Evolutionary conservation across 2,113 vertebrate species (phyloP).

Genomic region (Baryphthengus martii): DNA sequence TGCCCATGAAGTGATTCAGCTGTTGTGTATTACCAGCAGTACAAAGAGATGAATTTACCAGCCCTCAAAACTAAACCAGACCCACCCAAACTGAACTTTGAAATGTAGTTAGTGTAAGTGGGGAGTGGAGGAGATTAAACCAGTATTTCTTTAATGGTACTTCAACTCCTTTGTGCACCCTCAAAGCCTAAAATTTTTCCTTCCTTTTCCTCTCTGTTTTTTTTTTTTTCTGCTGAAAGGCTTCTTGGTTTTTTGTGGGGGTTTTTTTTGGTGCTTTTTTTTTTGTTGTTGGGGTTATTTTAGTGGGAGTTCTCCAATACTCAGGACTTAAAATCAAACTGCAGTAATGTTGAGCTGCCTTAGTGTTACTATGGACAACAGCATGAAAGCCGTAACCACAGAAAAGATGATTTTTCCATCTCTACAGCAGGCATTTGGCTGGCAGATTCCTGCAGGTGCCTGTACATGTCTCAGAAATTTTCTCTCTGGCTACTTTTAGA

Average conservation of each 20-base stretch:
- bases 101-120: neutral
- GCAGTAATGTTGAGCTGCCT: neutral
- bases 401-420: conserved; percentile 21
- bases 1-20: neutral
- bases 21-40: neutral
- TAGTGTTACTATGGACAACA: neutral
- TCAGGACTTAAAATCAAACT: neutral
- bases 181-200: neutral
- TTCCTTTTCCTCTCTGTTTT: neutral
- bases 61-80: neutral
- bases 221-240: neutral
- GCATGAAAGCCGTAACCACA: neutral
- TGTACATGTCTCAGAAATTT: neutral
- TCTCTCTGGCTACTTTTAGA: neutral
- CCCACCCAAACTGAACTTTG: neutral
- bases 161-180: neutral
- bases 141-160: neutral
- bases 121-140: neutral
- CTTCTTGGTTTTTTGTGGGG: neutral
- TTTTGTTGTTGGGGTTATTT: neutral
- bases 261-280: no score
- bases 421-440: neutral
- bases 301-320: neutral
- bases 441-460: conserved; percentile 26
- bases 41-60: neutral